Conservation (phyloP, 2,797 vertebrate genomes). For the Mormyrops boulengeri region DNA sequence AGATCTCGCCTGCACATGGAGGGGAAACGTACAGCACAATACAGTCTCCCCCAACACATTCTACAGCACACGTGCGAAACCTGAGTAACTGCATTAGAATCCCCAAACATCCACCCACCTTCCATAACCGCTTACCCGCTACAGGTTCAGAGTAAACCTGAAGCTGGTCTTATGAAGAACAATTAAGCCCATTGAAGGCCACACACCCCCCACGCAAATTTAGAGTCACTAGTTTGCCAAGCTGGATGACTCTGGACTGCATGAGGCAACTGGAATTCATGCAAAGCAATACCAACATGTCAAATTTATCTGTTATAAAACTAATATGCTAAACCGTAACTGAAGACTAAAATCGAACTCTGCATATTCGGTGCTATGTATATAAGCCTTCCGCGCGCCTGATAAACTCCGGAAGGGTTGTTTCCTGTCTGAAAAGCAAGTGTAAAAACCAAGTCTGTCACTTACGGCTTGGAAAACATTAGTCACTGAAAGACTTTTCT, state of each 20-base stretch:
- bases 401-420: not conserved
- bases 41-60: not conserved
- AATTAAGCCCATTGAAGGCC: not conserved
- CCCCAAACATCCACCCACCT: not conserved
- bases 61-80: not conserved
- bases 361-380: not conserved
- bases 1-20: not conserved
- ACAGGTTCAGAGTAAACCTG: not conserved
- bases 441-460: not conserved
- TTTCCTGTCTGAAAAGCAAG: not conserved
- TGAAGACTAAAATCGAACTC: not conserved
- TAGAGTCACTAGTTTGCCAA: not conserved
- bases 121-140: not conserved
- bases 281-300: not conserved
- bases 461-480: not conserved
- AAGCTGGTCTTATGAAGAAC: not conserved
- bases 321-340: not conserved
- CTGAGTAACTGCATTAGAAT: not conserved
- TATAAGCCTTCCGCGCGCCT: not conserved
- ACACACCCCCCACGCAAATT: not conserved
- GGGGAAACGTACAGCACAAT: not conserved
- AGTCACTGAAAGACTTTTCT: not conserved
- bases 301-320: not conserved
- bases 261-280: not conserved
- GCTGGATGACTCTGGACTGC: not conserved